Evolutionary conservation across 37 sponge, comb jelly and placozoan genomes (phyloP), one percentile per base, ranked within the genome.

Genomic region (Chondrosia reniformis): DNA sequence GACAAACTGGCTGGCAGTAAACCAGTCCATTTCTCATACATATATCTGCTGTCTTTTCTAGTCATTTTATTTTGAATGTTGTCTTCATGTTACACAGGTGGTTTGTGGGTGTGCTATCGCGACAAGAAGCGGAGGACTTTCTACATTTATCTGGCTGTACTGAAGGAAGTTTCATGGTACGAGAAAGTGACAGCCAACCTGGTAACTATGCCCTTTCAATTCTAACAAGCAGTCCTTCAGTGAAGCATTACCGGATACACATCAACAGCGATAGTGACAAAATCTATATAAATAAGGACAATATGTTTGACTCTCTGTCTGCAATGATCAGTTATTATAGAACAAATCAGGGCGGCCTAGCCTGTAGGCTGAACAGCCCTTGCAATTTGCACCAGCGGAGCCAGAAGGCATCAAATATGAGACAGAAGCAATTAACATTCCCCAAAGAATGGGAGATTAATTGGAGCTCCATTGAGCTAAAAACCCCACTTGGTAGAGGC

Each of bases 161-260:
- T 0, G 12, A 41, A 2, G 99, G 99, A 10, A 81, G 87, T 2
- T 98, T 87, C 85, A 84, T 98, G 40, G 78, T 98, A 21, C 67
- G 99, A 39, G 96, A 98, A 63, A 90, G 94, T 65, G 99, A 98
- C 79, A 92, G 88, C 57, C 93, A 94, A 55, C 93, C 95, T 0
- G 95, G 95, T 0, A 83, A 93, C 73, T 95, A 85, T 76, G 86
- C 94, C 42, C 81, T 95, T 28, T 85, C 96, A 38, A 32, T 81
- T n/a, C 72, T 69, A 24, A 5, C 38, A 13, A 91, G 95, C 37
- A 84, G 83, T 40, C 85, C 85, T 33, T 83, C 69, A 5, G 95
- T 98, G 55, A 98, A 95, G 46, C 99, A 98, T 76, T 98, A 91
- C 78, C 87, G 99, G 17, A 95, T 98, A 54, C 65, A 87, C 22